Percentiles rank a stretch among this genome's conserved stretches.
These are phyloP conservation scores for Eristalinus aeneus DNA, from an alignment of 2,888 invertebrate genomes.

Conservation along the genomic window DNA sequence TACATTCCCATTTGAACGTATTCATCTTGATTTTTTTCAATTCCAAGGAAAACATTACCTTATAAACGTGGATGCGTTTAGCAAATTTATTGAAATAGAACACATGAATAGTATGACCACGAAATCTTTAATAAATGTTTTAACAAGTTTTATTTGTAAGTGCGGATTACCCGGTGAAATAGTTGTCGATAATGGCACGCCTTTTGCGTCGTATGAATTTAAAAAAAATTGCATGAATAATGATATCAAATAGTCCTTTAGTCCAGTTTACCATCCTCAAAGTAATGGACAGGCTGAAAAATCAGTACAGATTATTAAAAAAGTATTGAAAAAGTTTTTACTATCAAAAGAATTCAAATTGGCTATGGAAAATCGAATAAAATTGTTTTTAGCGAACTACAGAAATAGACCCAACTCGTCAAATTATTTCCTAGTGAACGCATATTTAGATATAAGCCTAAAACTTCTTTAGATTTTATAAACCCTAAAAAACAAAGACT, in stretches of 20 bases:
- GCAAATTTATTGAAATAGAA: conserved; percentile 1
- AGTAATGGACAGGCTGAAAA: neutral
- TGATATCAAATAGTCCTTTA: neutral
- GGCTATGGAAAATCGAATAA: neutral
- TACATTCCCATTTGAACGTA: neutral
- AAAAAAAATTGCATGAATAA: neutral
- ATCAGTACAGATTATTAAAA: neutral
- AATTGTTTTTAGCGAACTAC: neutral
- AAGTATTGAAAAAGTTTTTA: neutral
- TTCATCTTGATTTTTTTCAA: neutral
- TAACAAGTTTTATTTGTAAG: neutral
- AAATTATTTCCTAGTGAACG: too few relatives aligned
- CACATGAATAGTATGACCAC: neutral
- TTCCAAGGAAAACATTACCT: neutral
- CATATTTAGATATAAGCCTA: too few relatives aligned
- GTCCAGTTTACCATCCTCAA: neutral
- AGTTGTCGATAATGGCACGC: neutral
- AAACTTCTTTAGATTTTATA: too few relatives aligned
- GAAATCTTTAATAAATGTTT: neutral
- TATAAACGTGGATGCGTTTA: neutral
- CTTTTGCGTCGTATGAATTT: neutral
- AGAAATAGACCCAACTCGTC: neutral
- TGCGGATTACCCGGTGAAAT: neutral
- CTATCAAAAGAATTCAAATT: neutral
- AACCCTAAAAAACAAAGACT: too few relatives aligned